phyloP scores from a whole-genome alignment of 35 echinoderm and acorn worm species.

The Apostichopus parvimensis region DNA sequence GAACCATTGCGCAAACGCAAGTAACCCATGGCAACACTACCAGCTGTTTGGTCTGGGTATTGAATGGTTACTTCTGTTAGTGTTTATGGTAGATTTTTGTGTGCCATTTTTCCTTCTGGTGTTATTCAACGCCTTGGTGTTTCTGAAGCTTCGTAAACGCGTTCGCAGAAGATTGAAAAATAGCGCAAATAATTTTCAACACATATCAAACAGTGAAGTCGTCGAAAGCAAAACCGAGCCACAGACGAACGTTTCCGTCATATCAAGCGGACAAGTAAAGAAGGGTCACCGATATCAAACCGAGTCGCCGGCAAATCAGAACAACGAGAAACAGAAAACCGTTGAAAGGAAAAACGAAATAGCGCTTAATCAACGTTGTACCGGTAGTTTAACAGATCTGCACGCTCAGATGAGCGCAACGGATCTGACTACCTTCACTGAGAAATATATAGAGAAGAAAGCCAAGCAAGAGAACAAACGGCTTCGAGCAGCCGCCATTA shows the following conservation, averaged over 20 bases:
- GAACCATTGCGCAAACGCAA: not conserved
- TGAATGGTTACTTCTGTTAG: slow-evolving; percentile 6
- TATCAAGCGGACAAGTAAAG: not conserved
- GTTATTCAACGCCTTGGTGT: slow-evolving; percentile 28
- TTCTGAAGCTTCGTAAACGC: slow-evolving; percentile 23
- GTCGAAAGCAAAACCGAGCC: not conserved
- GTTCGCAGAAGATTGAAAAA: not conserved
- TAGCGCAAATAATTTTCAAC: not conserved
- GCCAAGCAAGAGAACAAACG: slow-evolving; percentile 4
- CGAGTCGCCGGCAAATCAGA: not conserved
- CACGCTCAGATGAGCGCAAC: not conserved
- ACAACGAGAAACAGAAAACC: not conserved
- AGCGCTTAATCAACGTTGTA: not conserved
- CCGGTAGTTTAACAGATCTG: not conserved
- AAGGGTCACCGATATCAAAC: not conserved
- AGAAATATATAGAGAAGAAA: not conserved
- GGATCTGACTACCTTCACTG: not conserved
- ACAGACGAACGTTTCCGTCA: not conserved
- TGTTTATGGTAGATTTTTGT: slow-evolving; percentile 28
- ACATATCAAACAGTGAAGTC: not conserved
- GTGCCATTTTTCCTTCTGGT: slow-evolving; percentile 19
- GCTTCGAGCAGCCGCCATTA: not conserved
- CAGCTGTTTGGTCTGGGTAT: slow-evolving; percentile 21
- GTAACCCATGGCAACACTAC: slow-evolving; percentile 32
- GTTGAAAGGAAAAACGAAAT: not conserved